A percentile compares a stretch with the other conserved stretches of the same genome.
These are phyloP conservation scores for Melanotaenia maccullochi DNA, from an alignment of 2,797 vertebrate species.

Conservation along the genomic window DNA sequence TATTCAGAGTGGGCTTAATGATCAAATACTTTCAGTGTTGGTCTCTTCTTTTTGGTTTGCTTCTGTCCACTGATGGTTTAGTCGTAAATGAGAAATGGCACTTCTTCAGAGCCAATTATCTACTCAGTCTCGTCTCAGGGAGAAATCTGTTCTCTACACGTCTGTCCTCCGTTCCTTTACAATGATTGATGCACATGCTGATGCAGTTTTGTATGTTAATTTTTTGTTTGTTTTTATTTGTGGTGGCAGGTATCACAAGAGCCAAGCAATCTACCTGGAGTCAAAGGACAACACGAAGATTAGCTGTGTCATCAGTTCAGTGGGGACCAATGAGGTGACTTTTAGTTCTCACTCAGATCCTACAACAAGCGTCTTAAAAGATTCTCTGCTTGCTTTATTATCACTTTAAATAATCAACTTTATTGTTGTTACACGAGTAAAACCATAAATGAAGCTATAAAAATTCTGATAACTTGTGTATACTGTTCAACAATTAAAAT, in stretches of 20 bases:
- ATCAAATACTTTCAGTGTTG: slow-evolving; percentile 54
- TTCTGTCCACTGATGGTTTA: slow-evolving; percentile 53
- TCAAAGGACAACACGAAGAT: slow-evolving; percentile 99
- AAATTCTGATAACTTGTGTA: no score
- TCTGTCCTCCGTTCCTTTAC: neutral
- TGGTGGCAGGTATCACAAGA: slow-evolving; percentile 94
- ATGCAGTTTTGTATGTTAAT: slow-evolving; percentile 15
- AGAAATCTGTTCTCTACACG: slow-evolving; percentile 25
- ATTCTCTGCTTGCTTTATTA: neutral
- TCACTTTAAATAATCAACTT: neutral
- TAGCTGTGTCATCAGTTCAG: slow-evolving; percentile 98
- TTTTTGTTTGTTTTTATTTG: neutral
- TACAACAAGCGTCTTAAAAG: no score
- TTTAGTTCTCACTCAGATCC: slow-evolving; percentile 4
- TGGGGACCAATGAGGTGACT: slow-evolving; percentile 96
- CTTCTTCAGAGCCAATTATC: slow-evolving; percentile 55
- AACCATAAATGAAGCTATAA: no score
- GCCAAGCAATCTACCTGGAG: slow-evolving; percentile 97
- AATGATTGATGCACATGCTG: neutral
- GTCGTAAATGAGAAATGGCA: slow-evolving; percentile 30
- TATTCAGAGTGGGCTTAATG: slow-evolving; percentile 55
- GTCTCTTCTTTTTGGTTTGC: slow-evolving; percentile 29
- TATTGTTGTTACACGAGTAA: no score
- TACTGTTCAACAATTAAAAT: no score
- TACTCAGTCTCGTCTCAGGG: slow-evolving; percentile 45